Evolutionary conservation across 2,797 vertebrate genomes (phyloP), one percentile per base, ranked within the genome.

Genomic region (Xenopus petersii): DNA sequence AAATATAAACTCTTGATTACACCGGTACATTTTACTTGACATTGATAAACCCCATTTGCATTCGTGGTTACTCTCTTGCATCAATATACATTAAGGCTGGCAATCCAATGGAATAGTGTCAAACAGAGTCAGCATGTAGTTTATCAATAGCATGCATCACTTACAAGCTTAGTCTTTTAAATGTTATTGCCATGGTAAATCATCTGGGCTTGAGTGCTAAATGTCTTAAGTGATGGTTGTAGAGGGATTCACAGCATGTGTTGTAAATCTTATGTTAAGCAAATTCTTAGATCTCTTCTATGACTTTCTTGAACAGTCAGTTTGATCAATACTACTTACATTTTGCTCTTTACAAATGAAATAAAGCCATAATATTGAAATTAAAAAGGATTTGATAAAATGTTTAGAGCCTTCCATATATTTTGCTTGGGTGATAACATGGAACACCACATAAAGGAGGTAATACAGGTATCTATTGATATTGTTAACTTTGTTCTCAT

Each of bases 121-220:
- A 80, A 86, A 80, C 66, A 84, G 70, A 83, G 67, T 81, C 78
- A 84, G 79, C 67, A 82, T 67, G 33, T 62, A 81, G 55, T 84
- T 84, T 82, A 84, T 86, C 78, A 84, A 77, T 83, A 84, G 86
- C 86, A 89, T 86, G 81, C 67, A 70, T 63, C 62, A 88, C 81
- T 83, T 83, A 84, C 82, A 83, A 82, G 84, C 74, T 70, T 80
- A 72, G 58, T 82, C 70, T 81, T 83, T 82, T 67, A 71, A 75
- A 86, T 82, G 86, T 75, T 83, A 80, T 87, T 86, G 80, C 83
- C 77, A 84, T 88, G 80, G 82, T 80, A 83, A 86, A 83, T 77
- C 73, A 82, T 77, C 77, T 86, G 82, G 71, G 81, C 59, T 80
- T 84, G 81, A 84, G 81, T 16, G 67, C 80, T 74, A 75, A 71